A percentile compares a stretch with the other conserved stretches of the same genome.
phyloP scores from a whole-genome alignment of 2,113 vertebrate species.

The Oreocharis arfaki region DNA sequence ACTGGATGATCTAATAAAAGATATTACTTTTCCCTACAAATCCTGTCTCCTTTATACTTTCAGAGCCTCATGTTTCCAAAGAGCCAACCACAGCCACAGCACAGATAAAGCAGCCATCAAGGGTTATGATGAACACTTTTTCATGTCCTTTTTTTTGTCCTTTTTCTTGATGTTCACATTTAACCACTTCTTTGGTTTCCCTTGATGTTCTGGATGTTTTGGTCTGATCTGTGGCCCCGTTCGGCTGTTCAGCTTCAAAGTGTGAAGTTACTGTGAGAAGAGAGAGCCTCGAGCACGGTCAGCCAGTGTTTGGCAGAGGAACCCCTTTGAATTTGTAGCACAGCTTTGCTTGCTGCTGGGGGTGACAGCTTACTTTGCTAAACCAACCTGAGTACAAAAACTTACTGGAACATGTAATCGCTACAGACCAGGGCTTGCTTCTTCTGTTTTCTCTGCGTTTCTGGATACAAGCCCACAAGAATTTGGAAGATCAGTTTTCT shows the following conservation, averaged over 20 bases:
- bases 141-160: background rate
- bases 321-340: conserved; percentile 2
- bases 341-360: background rate
- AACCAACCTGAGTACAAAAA: background rate
- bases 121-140: conserved; percentile 13
- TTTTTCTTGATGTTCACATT: conserved; percentile 43
- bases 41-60: conserved; percentile 43
- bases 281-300: background rate
- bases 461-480: background rate
- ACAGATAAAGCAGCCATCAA: conserved; percentile 31
- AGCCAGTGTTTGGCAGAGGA: background rate
- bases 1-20: conserved; percentile 38
- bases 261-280: background rate
- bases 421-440: background rate
- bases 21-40: conserved; percentile 40
- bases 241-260: conserved; percentile 46
- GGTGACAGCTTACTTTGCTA: background rate
- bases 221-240: conserved; percentile 30
- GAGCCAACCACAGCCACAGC: background rate
- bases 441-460: background rate
- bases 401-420: background rate
- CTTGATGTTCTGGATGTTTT: conserved; percentile 48
- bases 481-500: background rate
- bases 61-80: conserved; percentile 32
- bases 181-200: conserved; percentile 32